These are phyloP conservation scores for Mimachlamys varia DNA, from an alignment of 2,888 invertebrate genomes.

Conservation along the genomic window DNA sequence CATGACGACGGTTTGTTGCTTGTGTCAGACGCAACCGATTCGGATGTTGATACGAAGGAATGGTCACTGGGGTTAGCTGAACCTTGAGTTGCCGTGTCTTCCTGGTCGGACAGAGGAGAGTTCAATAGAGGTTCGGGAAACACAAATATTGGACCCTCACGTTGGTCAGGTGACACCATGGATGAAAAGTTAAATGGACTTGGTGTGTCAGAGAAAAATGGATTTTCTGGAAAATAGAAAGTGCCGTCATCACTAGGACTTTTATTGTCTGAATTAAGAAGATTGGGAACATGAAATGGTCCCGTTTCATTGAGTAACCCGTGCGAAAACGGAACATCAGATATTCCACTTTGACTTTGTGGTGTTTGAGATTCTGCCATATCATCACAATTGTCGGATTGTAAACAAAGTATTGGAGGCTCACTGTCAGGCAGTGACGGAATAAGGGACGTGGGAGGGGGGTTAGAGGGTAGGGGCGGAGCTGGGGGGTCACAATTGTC, in stretches of 20 bases:
- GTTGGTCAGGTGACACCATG: neutral
- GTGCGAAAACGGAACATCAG: neutral
- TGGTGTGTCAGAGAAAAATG: neutral
- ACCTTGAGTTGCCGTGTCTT: constrained; percentile 4
- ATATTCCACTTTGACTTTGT: neutral
- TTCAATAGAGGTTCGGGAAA: constrained; percentile 41
- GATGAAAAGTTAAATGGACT: neutral
- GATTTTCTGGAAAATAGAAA: constrained; percentile 46
- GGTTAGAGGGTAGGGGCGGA: constrained; percentile 22
- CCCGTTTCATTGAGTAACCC: neutral
- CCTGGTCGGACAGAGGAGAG: neutral
- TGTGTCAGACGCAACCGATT: neutral
- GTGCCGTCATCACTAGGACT: constrained; percentile 40
- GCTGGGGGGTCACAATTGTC: constrained; percentile 17
- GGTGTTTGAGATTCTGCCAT: neutral
- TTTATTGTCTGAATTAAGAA: neutral
- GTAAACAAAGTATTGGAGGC: neutral
- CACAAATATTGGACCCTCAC: constrained; percentile 39
- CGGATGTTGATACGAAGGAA: neutral
- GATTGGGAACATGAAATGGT: neutral
- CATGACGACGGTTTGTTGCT: neutral
- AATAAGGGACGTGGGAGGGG: neutral
- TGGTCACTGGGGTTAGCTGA: neutral
- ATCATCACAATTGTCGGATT: neutral
- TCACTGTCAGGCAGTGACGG: neutral